Evolutionary conservation across 2,113 vertebrate genomes (phyloP).

Genomic region (Periophthalmodon schlosseri): DNA sequence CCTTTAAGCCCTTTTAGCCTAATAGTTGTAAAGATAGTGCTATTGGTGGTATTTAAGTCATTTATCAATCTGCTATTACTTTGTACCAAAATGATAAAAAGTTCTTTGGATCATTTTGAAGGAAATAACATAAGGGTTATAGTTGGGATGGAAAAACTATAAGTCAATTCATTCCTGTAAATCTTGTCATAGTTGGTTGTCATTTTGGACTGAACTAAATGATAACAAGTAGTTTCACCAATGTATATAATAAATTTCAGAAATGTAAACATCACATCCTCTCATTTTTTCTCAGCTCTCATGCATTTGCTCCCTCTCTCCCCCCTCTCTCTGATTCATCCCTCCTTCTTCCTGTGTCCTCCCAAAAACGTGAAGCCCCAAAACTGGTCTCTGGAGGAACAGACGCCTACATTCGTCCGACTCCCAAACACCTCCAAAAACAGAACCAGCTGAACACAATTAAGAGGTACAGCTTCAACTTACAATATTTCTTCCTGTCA

Average conservation of each 20-base stretch:
- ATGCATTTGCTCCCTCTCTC: conserved; percentile 23
- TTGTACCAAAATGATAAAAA: not conserved
- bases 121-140: not conserved
- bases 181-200: not conserved
- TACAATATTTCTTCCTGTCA: conserved; percentile 53
- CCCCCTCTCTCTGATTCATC: conserved; percentile 2
- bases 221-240: not conserved
- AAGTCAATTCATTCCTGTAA: not conserved
- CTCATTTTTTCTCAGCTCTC: conserved; percentile 12
- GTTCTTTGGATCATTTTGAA: not conserved
- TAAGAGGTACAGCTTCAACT: conserved; percentile 60
- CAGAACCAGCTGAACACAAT: conserved; percentile 73
- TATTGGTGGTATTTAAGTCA: not conserved
- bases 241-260: conserved; percentile 2
- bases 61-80: not conserved
- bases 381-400: conserved; percentile 51
- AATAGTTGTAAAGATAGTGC: too few relatives aligned
- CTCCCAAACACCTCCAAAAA: conserved; percentile 33
- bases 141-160: not conserved
- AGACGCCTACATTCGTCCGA: conserved; percentile 43
- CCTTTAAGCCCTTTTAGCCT: too few relatives aligned
- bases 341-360: conserved; percentile 28
- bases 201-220: not conserved
- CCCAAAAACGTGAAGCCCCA: conserved; percentile 21
- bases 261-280: conserved; percentile 18